Percentiles rank a stretch among this genome's conserved stretches.
These are phyloP conservation scores for Bufo gargarizans DNA, from an alignment of 2,113 vertebrate genomes.

Conservation along the genomic window DNA sequence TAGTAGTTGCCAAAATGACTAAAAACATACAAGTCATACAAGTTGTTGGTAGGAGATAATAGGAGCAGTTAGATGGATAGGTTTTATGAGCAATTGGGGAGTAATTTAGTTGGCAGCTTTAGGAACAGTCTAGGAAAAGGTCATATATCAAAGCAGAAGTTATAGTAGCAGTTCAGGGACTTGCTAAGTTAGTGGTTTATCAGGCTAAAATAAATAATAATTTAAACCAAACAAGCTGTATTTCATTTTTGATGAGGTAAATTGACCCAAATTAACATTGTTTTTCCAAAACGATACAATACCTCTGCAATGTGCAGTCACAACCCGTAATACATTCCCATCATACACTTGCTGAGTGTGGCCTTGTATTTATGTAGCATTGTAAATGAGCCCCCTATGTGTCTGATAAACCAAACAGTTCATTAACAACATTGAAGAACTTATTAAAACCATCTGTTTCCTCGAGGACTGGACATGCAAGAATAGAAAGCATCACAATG, in stretches of 20 bases:
- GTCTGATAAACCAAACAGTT: constrained; percentile 49
- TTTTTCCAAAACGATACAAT: background rate
- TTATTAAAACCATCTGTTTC: constrained; percentile 46
- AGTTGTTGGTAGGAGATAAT: constrained; percentile 39
- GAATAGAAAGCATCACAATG: constrained; percentile 1
- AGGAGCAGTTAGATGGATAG: constrained; percentile 28
- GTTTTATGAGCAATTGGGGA: constrained; percentile 46
- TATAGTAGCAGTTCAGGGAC: constrained; percentile 49
- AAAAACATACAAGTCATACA: background rate
- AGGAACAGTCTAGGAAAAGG: constrained; percentile 45
- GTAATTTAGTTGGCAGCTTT: constrained; percentile 37
- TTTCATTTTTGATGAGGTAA: constrained; percentile 38
- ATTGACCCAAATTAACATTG: constrained; percentile 35
- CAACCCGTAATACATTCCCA: background rate
- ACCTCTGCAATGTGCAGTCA: background rate
- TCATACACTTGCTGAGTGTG: background rate
- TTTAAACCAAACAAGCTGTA: constrained; percentile 34
- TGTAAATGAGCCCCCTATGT: constrained; percentile 22
- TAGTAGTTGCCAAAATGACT: background rate
- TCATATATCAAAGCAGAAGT: constrained; percentile 45
- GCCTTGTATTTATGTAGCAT: constrained; percentile 17
- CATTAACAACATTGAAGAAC: constrained; percentile 25
- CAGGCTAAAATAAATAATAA: constrained; percentile 34
- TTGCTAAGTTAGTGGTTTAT: constrained; percentile 41
- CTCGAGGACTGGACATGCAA: background rate